These are phyloP conservation scores for Platycheirus rosarum DNA, from an alignment of 2,888 invertebrate genomes.

Conservation along the genomic window DNA sequence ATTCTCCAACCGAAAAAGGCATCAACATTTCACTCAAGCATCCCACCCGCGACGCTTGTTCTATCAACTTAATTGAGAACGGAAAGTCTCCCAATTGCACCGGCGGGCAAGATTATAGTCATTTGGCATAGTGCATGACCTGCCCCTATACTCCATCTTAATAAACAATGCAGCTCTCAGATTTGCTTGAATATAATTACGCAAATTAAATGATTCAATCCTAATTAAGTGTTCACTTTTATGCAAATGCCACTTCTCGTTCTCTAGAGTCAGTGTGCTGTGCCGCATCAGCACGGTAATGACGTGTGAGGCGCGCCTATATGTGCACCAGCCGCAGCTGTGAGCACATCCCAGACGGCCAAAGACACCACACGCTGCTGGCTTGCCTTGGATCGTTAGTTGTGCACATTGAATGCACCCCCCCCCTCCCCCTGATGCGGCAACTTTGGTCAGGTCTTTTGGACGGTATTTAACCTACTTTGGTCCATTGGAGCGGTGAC, in stretches of 20 bases:
- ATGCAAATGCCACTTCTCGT: slow-evolving; percentile 51
- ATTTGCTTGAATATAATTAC: slow-evolving; percentile 68
- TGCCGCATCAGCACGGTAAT: slow-evolving; percentile 12
- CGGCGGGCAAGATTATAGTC: slow-evolving; percentile 38
- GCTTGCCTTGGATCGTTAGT: slow-evolving; percentile 62
- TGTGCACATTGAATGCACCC: slow-evolving; percentile 39
- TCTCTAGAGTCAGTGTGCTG: slow-evolving; percentile 25
- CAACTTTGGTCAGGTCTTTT: slow-evolving; percentile 56
- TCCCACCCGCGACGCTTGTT: not conserved
- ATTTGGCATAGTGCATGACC: slow-evolving; percentile 53
- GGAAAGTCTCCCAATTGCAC: slow-evolving; percentile 47
- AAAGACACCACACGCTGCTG: slow-evolving; percentile 44
- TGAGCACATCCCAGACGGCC: slow-evolving; percentile 40
- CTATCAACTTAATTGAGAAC: slow-evolving; percentile 42
- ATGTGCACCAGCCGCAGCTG: slow-evolving; percentile 5
- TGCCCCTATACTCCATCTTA: slow-evolving; percentile 51
- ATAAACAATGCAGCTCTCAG: slow-evolving; percentile 54
- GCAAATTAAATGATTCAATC: slow-evolving; percentile 72
- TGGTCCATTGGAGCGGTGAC: slow-evolving; percentile 55
- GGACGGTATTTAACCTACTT: slow-evolving; percentile 72
- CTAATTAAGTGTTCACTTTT: slow-evolving; percentile 67
- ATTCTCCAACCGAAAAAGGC: slow-evolving; percentile 10
- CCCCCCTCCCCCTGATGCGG: not conserved
- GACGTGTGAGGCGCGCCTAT: slow-evolving; percentile 38
- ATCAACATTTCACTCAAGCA: slow-evolving; percentile 21